Percentiles rank a stretch among this genome's conserved stretches.
Evolutionary conservation across 2,113 vertebrate species (phyloP).

Genomic region (Mionectes macconnelli): DNA sequence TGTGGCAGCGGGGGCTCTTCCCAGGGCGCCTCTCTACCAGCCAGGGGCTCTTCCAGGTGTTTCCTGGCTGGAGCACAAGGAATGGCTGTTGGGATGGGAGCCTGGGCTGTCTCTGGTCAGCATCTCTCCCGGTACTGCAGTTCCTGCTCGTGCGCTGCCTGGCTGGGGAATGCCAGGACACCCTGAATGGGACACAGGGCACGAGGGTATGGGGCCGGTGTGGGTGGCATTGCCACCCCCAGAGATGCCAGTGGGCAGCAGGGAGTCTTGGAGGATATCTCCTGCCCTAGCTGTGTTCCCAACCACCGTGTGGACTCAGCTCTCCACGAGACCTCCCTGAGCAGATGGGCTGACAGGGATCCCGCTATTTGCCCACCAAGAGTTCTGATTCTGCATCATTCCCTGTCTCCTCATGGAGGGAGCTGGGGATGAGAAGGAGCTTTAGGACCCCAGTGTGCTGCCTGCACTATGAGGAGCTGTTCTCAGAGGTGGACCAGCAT

Average conservation of each 20-base stretch:
- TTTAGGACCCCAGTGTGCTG: not conserved
- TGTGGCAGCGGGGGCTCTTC: not conserved
- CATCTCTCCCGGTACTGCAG: not conserved
- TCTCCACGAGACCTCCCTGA: not conserved
- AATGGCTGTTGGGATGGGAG: not conserved
- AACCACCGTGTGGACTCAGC: fast-evolving
- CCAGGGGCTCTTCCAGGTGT: not conserved
- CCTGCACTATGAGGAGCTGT: not conserved
- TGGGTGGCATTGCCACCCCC: not conserved
- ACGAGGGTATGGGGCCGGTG: fast-evolving
- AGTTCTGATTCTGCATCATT: not conserved
- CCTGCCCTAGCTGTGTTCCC: fast-evolving
- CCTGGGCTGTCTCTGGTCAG: not conserved
- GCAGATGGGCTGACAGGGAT: not conserved
- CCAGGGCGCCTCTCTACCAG: not conserved
- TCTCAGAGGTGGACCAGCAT: not conserved
- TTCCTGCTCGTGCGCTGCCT: not conserved
- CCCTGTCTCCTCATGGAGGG: not conserved
- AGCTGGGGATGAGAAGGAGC: not conserved
- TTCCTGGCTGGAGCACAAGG: fast-evolving
- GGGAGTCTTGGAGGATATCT: not conserved
- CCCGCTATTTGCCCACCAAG: not conserved
- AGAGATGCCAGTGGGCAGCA: not conserved
- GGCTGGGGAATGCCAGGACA: not conserved
- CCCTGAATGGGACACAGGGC: fast-evolving